A percentile compares a stretch with the other conserved stretches of the same genome.
These are phyloP conservation scores for Drosophila buzzatii DNA, from an alignment of 2,888 invertebrate genomes.

Conservation along the genomic window DNA sequence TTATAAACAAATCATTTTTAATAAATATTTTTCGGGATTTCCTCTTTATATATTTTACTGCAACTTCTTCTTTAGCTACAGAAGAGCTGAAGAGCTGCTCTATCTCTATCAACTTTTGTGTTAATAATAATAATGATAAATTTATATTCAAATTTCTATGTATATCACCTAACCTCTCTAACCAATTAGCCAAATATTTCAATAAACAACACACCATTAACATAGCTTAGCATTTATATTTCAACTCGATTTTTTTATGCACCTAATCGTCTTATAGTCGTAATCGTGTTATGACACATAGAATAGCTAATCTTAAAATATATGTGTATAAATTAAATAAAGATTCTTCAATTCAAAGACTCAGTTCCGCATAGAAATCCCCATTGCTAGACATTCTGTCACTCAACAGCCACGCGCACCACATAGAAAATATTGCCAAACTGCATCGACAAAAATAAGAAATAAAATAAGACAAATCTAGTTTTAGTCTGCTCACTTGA, in stretches of 20 bases:
- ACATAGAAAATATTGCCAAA: background rate
- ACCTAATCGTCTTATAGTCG: conserved; percentile 4
- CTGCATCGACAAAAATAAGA: background rate
- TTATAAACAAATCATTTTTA: too few species aligned
- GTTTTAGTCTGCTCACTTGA: conserved; percentile 37
- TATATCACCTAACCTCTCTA: background rate
- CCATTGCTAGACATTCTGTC: background rate
- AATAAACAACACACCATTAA: background rate
- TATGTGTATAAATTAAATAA: conserved; percentile 8
- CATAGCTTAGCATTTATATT: background rate
- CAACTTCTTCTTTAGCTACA: too few species aligned
- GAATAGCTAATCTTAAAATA: background rate
- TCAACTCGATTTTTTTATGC: background rate
- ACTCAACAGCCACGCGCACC: conserved; percentile 31
- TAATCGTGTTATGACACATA: conserved; percentile 6
- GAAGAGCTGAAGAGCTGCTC: too few species aligned
- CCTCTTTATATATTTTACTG: too few species aligned
- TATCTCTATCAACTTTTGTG: too few species aligned
- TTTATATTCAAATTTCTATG: too few species aligned
- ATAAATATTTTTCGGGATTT: too few species aligned
- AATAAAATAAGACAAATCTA: conserved; percentile 18
- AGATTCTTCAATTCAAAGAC: background rate
- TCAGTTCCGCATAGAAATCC: background rate
- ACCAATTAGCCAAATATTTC: conserved; percentile 9
- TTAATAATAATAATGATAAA: too few species aligned